phyloP scores from a whole-genome alignment of 2,797 vertebrate species.

The Mus spretus region DNA sequence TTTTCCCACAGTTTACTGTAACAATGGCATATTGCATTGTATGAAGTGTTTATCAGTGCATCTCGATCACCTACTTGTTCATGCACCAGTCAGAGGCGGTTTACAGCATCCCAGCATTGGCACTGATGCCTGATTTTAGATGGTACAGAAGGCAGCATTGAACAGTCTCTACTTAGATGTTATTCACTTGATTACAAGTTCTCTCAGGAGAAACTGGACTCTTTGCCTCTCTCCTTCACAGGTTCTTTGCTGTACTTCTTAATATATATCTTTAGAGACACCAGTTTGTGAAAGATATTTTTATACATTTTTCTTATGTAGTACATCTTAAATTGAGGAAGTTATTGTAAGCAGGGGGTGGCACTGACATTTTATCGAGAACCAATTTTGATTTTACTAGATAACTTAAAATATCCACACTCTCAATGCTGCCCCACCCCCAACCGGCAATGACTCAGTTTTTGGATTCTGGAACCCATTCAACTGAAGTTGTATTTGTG shows the following conservation, averaged over 20 bases:
- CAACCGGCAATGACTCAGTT: not conserved
- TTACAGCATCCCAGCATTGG: not conserved
- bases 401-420: conserved; percentile 35
- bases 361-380: conserved; percentile 1
- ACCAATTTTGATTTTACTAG: conserved; percentile 33
- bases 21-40: not conserved
- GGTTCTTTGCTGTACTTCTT: not conserved
- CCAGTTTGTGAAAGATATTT: not conserved
- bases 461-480: conserved; percentile 15
- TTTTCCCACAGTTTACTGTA: not conserved
- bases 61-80: not conserved
- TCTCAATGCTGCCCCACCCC: not conserved
- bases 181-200: conserved; percentile 22
- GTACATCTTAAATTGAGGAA: not conserved
- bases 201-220: not conserved
- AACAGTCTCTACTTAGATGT: not conserved
- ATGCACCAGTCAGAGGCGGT: not conserved
- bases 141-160: not conserved
- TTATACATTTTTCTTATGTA: not conserved
- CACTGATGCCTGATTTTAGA: not conserved
- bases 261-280: not conserved
- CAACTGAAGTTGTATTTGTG: conserved; percentile 39
- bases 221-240: conserved; percentile 16
- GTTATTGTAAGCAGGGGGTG: not conserved
- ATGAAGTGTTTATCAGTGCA: not conserved